Base-by-base conservation (phyloP, 1,140 invertebrate genomes). In the Chelonus insularis region DNA sequence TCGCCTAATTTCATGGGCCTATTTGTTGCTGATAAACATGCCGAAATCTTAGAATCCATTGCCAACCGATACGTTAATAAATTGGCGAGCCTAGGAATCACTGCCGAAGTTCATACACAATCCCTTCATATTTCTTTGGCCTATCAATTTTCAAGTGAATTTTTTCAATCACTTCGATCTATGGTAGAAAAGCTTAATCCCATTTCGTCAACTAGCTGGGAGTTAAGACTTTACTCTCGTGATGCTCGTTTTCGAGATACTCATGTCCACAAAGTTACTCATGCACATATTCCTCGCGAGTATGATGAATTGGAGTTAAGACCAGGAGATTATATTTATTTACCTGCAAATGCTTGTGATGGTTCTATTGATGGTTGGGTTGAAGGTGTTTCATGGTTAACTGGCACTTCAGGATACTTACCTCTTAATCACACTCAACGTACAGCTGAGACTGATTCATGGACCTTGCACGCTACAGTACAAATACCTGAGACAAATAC, bases 1-100 rank as follows among this genome's bases (percentile, higher is more conserved):
- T 93, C 91, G 21, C 87, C 87, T 16, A 94, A 94, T 77, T 94
- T 93, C 74, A 92, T 94, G 87, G 92, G 92, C 0, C 84, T 94
- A 12, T 94, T 94, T 80, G 86, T 94, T 4, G 87, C 87, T 50
- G 89, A 94, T 57, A 84, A 89, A 65, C 87, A 91, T 79, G 88
- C 88, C 0, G 87, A 90, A 63, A 87, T 89, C 74, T 78, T 94
- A 14, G 91, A 90, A 73, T 85, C 86, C 63, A 82, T 94, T 67
- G 87, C 91, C 20, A 80, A 89, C 63, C 85, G 89, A 68, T 93
- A 89, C 82, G 87, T 90, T 6, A 89, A 91, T 76, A 88, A 91
- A 83, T 86, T 92, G 11, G 85, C 87, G 50, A 86, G 87, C 71
- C 81, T 88, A 69, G 87, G 89, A 87, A 86, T 88, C 83, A 84